Percentiles rank a stretch among this genome's conserved stretches.
These are phyloP conservation scores for Synergus laeviventris DNA, from an alignment of 2,888 invertebrate genomes.

Conservation along the genomic window DNA sequence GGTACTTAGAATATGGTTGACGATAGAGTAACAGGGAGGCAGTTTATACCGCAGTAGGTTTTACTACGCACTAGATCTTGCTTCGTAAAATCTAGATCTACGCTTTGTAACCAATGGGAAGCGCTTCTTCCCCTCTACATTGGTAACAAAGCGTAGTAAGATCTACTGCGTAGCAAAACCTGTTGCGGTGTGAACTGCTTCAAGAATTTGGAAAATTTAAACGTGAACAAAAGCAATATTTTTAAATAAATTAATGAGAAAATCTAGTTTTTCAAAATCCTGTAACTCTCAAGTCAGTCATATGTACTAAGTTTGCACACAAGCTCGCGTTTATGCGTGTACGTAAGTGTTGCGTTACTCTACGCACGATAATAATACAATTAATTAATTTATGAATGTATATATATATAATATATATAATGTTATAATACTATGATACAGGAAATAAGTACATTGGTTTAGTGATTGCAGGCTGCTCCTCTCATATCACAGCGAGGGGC, in stretches of 20 bases:
- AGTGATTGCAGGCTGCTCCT: constrained; percentile 77
- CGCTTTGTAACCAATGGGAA: no score
- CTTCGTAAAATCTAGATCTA: no score
- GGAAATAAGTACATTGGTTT: constrained; percentile 76
- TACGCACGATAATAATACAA: constrained; percentile 60
- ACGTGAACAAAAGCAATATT: background rate
- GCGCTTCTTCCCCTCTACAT: no score
- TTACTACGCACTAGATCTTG: no score
- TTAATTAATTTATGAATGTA: constrained; percentile 66
- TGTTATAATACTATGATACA: constrained; percentile 74
- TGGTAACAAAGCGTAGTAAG: no score
- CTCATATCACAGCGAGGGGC: constrained; percentile 77
- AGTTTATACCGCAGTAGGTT: no score
- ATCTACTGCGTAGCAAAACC: no score
- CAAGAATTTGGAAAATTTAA: background rate
- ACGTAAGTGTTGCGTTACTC: constrained; percentile 47
- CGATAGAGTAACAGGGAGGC: background rate
- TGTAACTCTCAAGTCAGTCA: constrained; percentile 3
- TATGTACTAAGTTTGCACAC: constrained; percentile 18
- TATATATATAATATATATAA: constrained; percentile 25
- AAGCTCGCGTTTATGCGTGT: constrained; percentile 43
- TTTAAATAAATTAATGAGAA: background rate
- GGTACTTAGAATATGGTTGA: constrained; percentile 7
- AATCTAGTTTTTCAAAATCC: background rate
- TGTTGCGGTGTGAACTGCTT: no score